Base-by-base conservation (phyloP, 2,113 vertebrate genomes). In the Oenanthe oenanthe region DNA sequence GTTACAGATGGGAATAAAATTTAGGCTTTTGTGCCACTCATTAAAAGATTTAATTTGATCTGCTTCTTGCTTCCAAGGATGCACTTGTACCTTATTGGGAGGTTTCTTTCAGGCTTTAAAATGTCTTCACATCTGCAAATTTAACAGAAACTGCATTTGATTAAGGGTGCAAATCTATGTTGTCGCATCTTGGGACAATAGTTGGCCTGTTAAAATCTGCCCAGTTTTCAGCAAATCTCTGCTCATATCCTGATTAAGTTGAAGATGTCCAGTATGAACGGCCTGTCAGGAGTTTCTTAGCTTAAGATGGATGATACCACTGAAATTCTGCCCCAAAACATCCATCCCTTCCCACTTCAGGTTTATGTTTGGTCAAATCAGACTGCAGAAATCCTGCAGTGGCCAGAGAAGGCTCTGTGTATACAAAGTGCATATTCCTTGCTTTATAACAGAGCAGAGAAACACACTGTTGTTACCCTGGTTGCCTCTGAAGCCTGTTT, bases 381-480 rank as follows among this genome's bases (percentile, higher is more conserved):
- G 17, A 47, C 17, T 60, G 13, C 53, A 68, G 70, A 85, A 82
- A 40, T 43, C n/a, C 31, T 61, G 24, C 72, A 14, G 13, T 54
- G 19, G 21, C 34, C 26, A 51, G 12, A n/a, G 12, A 75, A 67
- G 26, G 3, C 9, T 81, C 48, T 4, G 1, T 28, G 7, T 45
- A 3, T 17, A 20, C 8, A 12, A 42, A 26, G n/a, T 21, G 18
- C 14, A 4, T 42, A 8, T 7, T 53, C 17, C 8, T 67, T 34
- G 25, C 50, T 36, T 1, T 66, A 2, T 26, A 56, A 22, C 7
- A 6, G 4, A 57, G 9, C 20, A 56, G 48, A 28, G 15, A 90
- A 11, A 63, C 18, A n/a, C 0, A 1, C 6, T 2, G 0, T 24
- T 32, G 17, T 53, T 85, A 47, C 18, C 2, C 4, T 17, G 17